A percentile compares a stretch with the other conserved stretches of the same genome.
These are phyloP conservation scores for Hesperia comma DNA, from an alignment of 2,888 invertebrate species.

Conservation along the genomic window DNA sequence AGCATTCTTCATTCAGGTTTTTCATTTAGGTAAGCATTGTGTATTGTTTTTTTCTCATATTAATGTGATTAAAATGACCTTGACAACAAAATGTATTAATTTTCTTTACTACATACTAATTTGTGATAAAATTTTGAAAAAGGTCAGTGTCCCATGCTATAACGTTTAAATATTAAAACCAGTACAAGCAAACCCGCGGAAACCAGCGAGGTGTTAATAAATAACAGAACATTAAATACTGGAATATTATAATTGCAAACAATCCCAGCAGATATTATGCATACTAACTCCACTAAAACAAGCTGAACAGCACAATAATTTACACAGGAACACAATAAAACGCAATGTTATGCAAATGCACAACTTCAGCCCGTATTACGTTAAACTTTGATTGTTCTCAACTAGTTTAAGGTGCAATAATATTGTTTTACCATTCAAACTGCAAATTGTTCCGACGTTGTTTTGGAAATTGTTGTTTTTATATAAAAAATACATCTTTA, in stretches of 20 bases:
- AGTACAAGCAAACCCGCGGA: not conserved
- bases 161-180: not conserved
- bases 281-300: conserved; percentile 36
- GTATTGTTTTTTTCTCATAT: too few relatives aligned
- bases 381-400: conserved; percentile 40
- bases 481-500: too few relatives aligned
- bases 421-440: conserved; percentile 40
- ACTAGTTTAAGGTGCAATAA: conserved; percentile 40
- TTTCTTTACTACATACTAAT: too few relatives aligned
- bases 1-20: too few relatives aligned
- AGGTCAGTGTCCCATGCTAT: not conserved
- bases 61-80: too few relatives aligned
- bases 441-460: conserved; percentile 25
- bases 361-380: conserved; percentile 30
- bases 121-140: too few relatives aligned
- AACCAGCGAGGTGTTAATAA: conserved; percentile 5
- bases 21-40: too few relatives aligned
- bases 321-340: conserved; percentile 35
- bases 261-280: conserved; percentile 28
- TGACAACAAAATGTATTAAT: too few relatives aligned
- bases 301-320: conserved; percentile 35
- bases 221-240: conserved; percentile 5
- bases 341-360: conserved; percentile 34
- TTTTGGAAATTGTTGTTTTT: not conserved
- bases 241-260: conserved; percentile 21